Conservation (phyloP, 2,797 vertebrate genomes). For the Garrulus glandarius region DNA sequence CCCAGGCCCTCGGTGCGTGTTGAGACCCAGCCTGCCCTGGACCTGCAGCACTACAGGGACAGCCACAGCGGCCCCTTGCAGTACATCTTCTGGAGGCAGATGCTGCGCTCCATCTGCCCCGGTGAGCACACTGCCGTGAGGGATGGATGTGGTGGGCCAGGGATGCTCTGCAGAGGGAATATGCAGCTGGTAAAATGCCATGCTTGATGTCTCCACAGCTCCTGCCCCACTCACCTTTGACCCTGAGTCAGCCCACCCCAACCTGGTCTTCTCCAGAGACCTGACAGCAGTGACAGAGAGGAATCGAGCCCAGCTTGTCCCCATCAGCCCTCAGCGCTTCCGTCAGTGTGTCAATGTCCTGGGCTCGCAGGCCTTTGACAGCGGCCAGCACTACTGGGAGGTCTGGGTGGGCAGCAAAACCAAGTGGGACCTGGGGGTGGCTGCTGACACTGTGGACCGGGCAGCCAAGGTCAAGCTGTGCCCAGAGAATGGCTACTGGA, state of each 20-base stretch:
- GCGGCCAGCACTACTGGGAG: constrained; percentile 86
- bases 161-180: not conserved
- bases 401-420: constrained; percentile 82
- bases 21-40: constrained; percentile 56
- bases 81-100: constrained; percentile 84
- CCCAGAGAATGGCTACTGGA: constrained; percentile 85
- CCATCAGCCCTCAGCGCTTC: constrained; percentile 74
- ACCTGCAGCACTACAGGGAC: constrained; percentile 70
- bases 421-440: constrained; percentile 89
- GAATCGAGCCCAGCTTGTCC: constrained; percentile 2
- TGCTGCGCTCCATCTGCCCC: constrained; percentile 79
- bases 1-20: constrained; percentile 39
- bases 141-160: accelerated
- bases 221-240: constrained; percentile 81
- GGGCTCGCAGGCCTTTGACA: constrained; percentile 73
- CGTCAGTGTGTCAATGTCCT: constrained; percentile 84
- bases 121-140: constrained; percentile 37
- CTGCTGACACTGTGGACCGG: constrained; percentile 76
- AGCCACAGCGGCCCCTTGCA: constrained; percentile 80
- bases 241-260: constrained; percentile 82
- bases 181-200: accelerated
- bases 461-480: constrained; percentile 79
- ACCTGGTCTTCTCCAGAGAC: constrained; percentile 79
- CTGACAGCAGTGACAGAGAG: constrained; percentile 79
- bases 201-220: constrained; percentile 50